Evolutionary conservation across 2,113 vertebrate species (phyloP).

Genomic region (Anarhynchus alexandrinus): DNA sequence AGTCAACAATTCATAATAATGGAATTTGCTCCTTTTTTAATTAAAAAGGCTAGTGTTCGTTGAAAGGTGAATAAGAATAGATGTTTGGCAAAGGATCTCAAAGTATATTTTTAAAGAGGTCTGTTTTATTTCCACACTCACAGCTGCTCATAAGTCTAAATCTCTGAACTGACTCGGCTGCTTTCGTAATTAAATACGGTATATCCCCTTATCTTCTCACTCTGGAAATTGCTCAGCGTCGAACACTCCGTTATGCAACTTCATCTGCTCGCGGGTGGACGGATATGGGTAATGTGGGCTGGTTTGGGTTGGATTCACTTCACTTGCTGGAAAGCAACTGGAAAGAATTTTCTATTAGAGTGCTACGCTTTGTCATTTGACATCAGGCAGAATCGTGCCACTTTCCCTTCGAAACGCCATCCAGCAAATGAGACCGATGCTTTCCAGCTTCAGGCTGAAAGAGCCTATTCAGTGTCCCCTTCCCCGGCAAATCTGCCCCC

Average conservation of each 20-base stretch:
- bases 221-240: background rate
- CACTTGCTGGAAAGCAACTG: constrained; percentile 20
- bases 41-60: background rate
- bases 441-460: background rate
- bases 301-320: background rate
- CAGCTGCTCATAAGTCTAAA: background rate
- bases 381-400: background rate
- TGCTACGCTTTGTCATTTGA: background rate
- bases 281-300: fast-evolving
- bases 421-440: background rate
- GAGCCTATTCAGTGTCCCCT: background rate
- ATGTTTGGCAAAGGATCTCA: constrained; percentile 25
- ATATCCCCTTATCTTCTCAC: background rate
- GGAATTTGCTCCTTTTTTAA: constrained; percentile 49
- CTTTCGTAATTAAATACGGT: background rate
- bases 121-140: background rate
- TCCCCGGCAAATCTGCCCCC: background rate
- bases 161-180: background rate
- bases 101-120: constrained; percentile 10
- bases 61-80: constrained; percentile 23
- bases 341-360: background rate
- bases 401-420: fast-evolving
- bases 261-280: background rate
- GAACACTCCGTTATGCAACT: background rate
- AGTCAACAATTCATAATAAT: constrained; percentile 31